Percentiles rank a stretch among this genome's conserved stretches.
phyloP scores from a whole-genome alignment of 1,140 invertebrate genomes.

The Yoshiicerus persimilis region DNA sequence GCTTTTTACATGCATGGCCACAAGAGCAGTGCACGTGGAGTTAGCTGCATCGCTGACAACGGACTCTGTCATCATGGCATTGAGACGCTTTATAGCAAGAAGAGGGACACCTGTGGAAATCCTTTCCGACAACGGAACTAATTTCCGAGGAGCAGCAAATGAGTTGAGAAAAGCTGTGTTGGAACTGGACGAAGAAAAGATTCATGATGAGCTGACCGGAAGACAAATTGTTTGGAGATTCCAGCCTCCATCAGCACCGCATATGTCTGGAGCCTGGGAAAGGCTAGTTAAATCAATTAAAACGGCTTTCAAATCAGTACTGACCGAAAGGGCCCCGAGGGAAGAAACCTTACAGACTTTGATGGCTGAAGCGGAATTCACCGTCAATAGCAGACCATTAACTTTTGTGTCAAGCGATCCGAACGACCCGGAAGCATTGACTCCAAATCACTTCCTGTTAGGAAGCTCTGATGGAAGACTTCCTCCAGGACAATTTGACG shows the following conservation, averaged over 20 bases:
- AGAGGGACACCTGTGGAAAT: neutral
- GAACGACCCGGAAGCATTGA: no score
- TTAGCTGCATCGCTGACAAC: neutral
- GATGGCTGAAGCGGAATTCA: no score
- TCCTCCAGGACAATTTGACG: no score
- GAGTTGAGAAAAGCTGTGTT: neutral
- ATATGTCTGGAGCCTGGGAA: neutral
- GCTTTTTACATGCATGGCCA: neutral
- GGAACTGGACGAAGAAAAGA: neutral
- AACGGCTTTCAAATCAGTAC: neutral
- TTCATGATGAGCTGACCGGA: neutral
- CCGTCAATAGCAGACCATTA: no score
- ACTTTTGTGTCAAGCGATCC: no score
- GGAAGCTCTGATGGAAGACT: no score
- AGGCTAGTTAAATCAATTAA: neutral
- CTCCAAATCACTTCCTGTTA: no score
- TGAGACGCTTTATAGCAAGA: neutral
- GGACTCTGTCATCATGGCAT: neutral
- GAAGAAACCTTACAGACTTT: slow-evolving; percentile 51
- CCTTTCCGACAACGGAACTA: neutral
- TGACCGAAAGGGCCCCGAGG: neutral
- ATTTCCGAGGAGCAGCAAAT: neutral
- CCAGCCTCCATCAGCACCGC: neutral
- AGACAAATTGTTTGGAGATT: neutral
- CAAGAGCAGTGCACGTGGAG: neutral